Base-by-base conservation (phyloP, 1,140 invertebrate species). In the Drosophila azteca region DNA sequence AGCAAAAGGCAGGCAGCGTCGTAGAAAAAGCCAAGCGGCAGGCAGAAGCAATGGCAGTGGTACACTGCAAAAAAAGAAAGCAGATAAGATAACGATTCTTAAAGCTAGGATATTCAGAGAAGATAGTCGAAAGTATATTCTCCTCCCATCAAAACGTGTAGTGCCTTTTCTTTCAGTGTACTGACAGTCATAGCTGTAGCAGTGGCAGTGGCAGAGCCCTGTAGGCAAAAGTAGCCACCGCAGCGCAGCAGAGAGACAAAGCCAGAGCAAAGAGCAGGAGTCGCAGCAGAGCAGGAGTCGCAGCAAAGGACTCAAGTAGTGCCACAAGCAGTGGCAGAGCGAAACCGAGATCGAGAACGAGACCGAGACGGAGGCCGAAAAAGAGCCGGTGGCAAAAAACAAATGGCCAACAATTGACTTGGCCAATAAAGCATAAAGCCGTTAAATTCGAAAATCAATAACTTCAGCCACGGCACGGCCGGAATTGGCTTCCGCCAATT, bases 401-500 rank as follows among this genome's bases (percentile, higher is more conserved):
- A 79, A 79, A 88, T 88, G 79, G 66, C 76, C 41, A 65, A 68
- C 71, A 83, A 87, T 87, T 82, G 75, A 48, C 75, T 79, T 83
- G 76, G 72, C 76, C 83, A 83, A 88, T 79, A 88, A 88, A 83
- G 49, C 83, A 88, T 82, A 88, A 88, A 82, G 70, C 79, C 78
- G 76, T 88, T 88, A 77, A 88, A 79, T 79, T 87, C 71, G 59
- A 88, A 88, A 87, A 88, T 83, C 83, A 89, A 89, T 79, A 83
- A 71, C 65, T 77, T 59, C 69, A 31, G 7, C 29, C 35, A 39
- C 51, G 35, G 46, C 35, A 39, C 51, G 35, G 46, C 57, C 57
- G 61, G 57, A 79, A 53, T 52, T 20, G 17, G 72, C 73, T 70
- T 73, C 45, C 73, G 71, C 66, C 79, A 74, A 82, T 82, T 82